Evolutionary conservation across 1,140 invertebrate species (phyloP), one percentile per base, ranked within the genome.

Genomic region (Parapsyche elsis): DNA sequence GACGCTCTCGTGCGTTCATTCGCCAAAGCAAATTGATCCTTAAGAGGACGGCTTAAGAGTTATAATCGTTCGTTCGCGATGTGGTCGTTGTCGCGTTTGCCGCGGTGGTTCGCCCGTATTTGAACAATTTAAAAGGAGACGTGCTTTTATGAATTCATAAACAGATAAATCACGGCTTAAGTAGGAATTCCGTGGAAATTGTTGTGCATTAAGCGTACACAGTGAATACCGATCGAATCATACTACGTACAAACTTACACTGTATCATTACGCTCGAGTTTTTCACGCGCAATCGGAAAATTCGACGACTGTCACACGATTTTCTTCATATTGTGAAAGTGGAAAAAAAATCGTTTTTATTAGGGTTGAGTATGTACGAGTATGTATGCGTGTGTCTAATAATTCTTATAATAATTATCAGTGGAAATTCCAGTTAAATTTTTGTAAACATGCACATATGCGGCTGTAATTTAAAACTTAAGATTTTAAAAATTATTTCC

Each of bases 111-210:
- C 78, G 71, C 74, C 71, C 70, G 78, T 80, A 73, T 73, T 80
- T 73, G 78, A 80, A 80, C 78, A 80, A 80, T 80, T 76, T 73
- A 81, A 81, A 78, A 61, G 80, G 76, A 74, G 77, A 78, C 71
- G 80, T 78, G 81, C 78, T 49, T 82, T 74, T 74, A 82, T 82
- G 81, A 82, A 82, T 82, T 80, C 78, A 67, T 75, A 82, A 82
- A 71, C 74, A 79, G 79, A 78, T 76, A 80, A 80, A 83, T 83
- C 81, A 83, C 81, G 71, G 46, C 79, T 83, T 77, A 71, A 79
- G 78, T 70, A 75, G 59, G 79, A 83, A 80, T 83, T 80, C 81
- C 57, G 76, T 80, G 76, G 81, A 80, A 81, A 79, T 76, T 82
- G 78, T 44, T 77, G 46, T 77, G 61, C 74, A 81, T 80, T 80